Evolutionary conservation across 2,113 vertebrate genomes (phyloP), one percentile per base, ranked within the genome.

Genomic region (Garra rufa): DNA sequence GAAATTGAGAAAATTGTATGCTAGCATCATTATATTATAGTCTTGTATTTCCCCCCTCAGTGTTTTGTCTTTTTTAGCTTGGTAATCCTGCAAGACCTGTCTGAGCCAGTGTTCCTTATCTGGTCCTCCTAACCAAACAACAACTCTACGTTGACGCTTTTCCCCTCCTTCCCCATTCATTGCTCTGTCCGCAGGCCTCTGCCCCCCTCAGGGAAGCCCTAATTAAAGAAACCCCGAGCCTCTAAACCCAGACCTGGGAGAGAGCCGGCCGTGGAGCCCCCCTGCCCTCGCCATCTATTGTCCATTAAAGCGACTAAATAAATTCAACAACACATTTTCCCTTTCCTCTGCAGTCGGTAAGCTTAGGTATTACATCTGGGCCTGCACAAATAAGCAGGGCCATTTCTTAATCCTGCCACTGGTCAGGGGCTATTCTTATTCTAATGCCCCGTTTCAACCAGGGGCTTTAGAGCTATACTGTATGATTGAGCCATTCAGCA

Each of bases 221-320:
- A 95, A 97, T 95, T 95, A 95, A 95, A 93, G 93, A 92, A 92
- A 93, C 93, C 93, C 91, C 81, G 88, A 91, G 89, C 92, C 94
- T 92, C 92, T 93, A 92, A 93, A 93, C 92, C 91, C 92, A 70
- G 61, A 89, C 94, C 90, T 77, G 90, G 91, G 90, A 90, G 89
- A 88, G 91, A 93, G 90, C 85, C 88, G 76, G 89, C 86, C 88
- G 83, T 77, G 81, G 84, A 85, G 84, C 86, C 89, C 74, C 84
- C 85, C 89, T 92, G 6, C 26, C 73, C 73, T 34, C 34, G 24
- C 50, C 44, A 78, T 43, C 81, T 44, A 78, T 94, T 94, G 92
- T 94, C 92, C 88, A 90, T 85, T 89, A 86, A 90, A 88, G n/a
- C 86, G n/a, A 86, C 84, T 91, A 74, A 55, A 91, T 89, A 92